phyloP scores from a whole-genome alignment of 1,140 invertebrate genomes.

The Brachionus paranguensis region DNA sequence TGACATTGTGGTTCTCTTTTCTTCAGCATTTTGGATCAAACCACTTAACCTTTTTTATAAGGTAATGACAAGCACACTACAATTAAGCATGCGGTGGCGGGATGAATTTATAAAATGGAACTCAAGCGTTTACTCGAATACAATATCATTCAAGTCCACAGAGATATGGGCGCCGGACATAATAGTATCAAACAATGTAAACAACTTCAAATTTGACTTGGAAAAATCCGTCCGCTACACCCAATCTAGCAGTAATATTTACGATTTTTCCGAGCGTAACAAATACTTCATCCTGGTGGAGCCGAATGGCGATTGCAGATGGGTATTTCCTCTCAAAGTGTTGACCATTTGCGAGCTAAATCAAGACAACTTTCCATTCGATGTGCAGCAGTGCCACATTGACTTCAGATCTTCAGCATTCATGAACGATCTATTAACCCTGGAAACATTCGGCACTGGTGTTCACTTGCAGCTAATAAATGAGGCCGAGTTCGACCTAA shows the following conservation, averaged over 20 bases:
- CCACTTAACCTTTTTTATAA: not conserved
- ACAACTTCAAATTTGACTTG: slow-evolving; percentile 14
- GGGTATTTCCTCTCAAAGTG: slow-evolving; percentile 28
- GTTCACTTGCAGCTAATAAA: not conserved
- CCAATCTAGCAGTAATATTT: not conserved
- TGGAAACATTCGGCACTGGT: not conserved
- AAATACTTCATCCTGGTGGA: not conserved
- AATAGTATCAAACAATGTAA: not conserved
- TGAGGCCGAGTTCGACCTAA: not conserved
- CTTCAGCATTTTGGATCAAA: too few relatives aligned
- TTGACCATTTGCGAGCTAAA: slow-evolving; percentile 9
- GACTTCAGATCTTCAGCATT: slow-evolving; percentile 25
- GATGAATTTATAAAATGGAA: slow-evolving; percentile 35
- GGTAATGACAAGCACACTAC: slow-evolving; percentile 27
- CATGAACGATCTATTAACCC: not conserved
- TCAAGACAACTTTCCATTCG: slow-evolving; percentile 28
- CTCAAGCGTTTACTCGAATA: slow-evolving; percentile 22
- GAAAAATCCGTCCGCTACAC: not conserved
- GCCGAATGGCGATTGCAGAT: slow-evolving; percentile 19
- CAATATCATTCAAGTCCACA: not conserved
- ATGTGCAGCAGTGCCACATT: slow-evolving; percentile 9
- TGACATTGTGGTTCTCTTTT: too few relatives aligned
- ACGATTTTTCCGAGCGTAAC: slow-evolving; percentile 2
- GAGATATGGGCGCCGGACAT: slow-evolving; percentile 32
- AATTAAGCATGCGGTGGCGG: not conserved